Evolutionary conservation across 1,140 invertebrate genomes (phyloP).

Genomic region (Drosophila nasuta): DNA sequence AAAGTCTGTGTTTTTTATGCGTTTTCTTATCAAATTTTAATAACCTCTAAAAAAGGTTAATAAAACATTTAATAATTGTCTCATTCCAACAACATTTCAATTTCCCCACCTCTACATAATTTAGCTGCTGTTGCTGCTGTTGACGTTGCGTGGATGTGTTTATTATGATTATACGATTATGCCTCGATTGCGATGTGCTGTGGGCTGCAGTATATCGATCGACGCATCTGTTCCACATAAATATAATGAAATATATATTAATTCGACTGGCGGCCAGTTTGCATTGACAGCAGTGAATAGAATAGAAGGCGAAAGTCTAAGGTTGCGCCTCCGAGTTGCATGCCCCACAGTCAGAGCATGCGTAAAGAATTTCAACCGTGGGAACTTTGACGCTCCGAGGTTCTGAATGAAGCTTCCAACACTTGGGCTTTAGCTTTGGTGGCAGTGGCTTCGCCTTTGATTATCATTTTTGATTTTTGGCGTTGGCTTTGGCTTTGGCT

Average conservation of each 20-base stretch:
- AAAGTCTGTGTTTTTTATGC: no score
- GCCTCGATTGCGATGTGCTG: conserved; percentile 30
- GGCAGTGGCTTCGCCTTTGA: conserved; percentile 34
- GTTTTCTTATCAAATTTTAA: no score
- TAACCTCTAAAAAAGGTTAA: not conserved
- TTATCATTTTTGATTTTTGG: conserved; percentile 8
- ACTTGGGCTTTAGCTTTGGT: no score
- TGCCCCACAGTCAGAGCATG: conserved; percentile 41
- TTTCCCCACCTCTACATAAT: no score
- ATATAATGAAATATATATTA: conserved; percentile 57
- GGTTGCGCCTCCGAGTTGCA: conserved; percentile 38
- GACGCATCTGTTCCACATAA: conserved; percentile 71
- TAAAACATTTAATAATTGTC: no score
- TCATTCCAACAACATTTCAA: no score
- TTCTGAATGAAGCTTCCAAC: conserved; percentile 48
- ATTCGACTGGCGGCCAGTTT: conserved; percentile 57
- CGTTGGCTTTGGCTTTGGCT: conserved; percentile 7
- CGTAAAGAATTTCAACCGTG: conserved; percentile 74
- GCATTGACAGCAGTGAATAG: conserved; percentile 34
- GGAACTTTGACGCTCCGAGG: conserved; percentile 50
- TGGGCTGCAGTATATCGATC: conserved; percentile 41
- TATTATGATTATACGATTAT: conserved; percentile 78
- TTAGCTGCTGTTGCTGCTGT: conserved; percentile 20
- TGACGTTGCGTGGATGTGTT: conserved; percentile 64
- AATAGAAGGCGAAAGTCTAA: conserved; percentile 61